These are phyloP conservation scores for Neodiprion virginianus DNA, from an alignment of 1,140 invertebrate genomes.

Conservation along the genomic window DNA sequence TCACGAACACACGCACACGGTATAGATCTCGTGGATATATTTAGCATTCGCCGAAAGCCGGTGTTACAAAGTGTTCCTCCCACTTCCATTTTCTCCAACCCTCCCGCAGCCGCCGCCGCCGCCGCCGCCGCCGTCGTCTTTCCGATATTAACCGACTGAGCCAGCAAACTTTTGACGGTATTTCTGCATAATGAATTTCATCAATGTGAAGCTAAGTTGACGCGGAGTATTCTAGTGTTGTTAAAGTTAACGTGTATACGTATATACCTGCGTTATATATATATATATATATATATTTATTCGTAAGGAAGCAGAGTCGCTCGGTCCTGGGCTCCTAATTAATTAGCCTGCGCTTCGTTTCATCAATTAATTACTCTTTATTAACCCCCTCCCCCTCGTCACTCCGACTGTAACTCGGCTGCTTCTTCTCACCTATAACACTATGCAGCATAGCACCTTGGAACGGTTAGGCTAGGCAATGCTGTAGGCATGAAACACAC, in stretches of 20 bases:
- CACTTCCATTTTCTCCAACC: background rate
- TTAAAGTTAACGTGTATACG: background rate
- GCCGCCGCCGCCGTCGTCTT: no score
- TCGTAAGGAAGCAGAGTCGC: no score
- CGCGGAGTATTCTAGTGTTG: background rate
- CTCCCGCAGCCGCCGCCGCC: no score
- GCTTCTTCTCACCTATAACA: background rate
- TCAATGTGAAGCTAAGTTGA: background rate
- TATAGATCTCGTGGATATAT: background rate
- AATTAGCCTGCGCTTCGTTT: constrained; percentile 4
- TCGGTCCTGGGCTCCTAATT: background rate
- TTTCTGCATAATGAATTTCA: constrained; percentile 7
- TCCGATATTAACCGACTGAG: background rate
- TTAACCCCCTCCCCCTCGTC: background rate
- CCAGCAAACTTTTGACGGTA: constrained; percentile 1
- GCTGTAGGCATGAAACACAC: no score
- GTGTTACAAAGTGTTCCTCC: constrained; percentile 1
- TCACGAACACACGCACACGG: no score
- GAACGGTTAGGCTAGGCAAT: no score
- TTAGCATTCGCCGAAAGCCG: background rate
- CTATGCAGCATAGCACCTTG: no score
- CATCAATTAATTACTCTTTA: constrained; percentile 6
- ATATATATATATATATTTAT: no score
- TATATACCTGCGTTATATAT: background rate
- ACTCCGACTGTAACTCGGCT: background rate